A percentile compares a stretch with the other conserved stretches of the same genome.
Conservation (phyloP, 1,140 invertebrate genomes). For the Kradibia gibbosae region DNA sequence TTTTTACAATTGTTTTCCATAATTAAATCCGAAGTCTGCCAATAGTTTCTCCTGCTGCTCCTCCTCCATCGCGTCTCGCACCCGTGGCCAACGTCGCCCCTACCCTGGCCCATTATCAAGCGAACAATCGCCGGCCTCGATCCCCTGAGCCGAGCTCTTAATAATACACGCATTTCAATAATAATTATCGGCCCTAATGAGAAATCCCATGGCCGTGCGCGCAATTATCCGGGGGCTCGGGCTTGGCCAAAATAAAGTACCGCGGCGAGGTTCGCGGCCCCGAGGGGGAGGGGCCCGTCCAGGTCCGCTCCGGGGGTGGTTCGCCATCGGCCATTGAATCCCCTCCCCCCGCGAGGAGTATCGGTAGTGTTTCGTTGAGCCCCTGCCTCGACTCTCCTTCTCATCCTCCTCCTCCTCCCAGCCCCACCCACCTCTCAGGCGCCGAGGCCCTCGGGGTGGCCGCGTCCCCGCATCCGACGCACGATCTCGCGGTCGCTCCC, state of each 20-base stretch:
- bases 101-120: too few species aligned
- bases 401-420: background rate
- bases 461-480: background rate
- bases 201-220: background rate
- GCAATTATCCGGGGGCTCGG: background rate
- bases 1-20: background rate
- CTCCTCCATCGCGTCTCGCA: too few species aligned
- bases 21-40: background rate
- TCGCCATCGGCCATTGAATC: conserved; percentile 6
- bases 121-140: background rate
- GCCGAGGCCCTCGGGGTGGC: too few species aligned
- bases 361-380: conserved; percentile 37
- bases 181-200: background rate
- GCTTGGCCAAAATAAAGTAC: background rate
- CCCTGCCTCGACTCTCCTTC: too few species aligned
- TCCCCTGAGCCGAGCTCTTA: too few species aligned
- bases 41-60: too few species aligned
- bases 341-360: conserved; percentile 37
- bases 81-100: too few species aligned
- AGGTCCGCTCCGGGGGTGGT: background rate
- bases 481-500: conserved; percentile 22
- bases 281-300: background rate
- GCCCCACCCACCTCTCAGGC: background rate
- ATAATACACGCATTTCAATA: too few species aligned
- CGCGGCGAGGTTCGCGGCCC: too few species aligned